A percentile compares a stretch with the other conserved stretches of the same genome.
phyloP scores from a whole-genome alignment of 1,140 invertebrate species.

The Drosophila ficusphila region DNA sequence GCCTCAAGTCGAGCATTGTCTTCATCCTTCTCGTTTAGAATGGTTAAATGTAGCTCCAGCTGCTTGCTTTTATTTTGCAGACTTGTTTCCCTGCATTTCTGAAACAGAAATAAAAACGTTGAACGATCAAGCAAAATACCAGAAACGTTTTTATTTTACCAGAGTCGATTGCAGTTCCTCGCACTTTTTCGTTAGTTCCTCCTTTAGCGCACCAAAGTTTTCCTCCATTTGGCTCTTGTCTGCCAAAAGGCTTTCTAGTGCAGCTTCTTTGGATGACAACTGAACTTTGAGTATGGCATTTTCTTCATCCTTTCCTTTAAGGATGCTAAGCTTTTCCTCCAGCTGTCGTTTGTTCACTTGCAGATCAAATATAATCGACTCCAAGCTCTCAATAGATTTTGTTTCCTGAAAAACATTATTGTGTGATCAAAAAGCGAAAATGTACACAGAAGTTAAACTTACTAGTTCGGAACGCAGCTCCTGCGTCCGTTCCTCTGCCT shows the following conservation, averaged over 20 bases:
- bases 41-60: neutral
- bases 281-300: too few species aligned
- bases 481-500: constrained; percentile 2
- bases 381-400: neutral
- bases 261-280: too few species aligned
- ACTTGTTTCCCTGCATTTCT: constrained; percentile 28
- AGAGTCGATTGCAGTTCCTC: neutral
- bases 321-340: neutral
- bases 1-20: neutral
- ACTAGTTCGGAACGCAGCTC: constrained; percentile 38
- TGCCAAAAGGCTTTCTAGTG: too few species aligned
- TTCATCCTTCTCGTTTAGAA: neutral
- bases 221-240: neutral
- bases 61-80: neutral
- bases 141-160: neutral
- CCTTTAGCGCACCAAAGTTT: neutral
- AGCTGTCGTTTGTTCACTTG: neutral
- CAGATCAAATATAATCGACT: neutral
- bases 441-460: neutral
- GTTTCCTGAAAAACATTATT: neutral
- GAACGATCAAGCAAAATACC: neutral
- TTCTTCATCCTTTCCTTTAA: neutral
- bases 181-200: neutral
- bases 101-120: neutral
- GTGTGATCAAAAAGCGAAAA: neutral